Conservation (phyloP, 2,113 vertebrate species). For the Campylomormyrus tamandua region DNA sequence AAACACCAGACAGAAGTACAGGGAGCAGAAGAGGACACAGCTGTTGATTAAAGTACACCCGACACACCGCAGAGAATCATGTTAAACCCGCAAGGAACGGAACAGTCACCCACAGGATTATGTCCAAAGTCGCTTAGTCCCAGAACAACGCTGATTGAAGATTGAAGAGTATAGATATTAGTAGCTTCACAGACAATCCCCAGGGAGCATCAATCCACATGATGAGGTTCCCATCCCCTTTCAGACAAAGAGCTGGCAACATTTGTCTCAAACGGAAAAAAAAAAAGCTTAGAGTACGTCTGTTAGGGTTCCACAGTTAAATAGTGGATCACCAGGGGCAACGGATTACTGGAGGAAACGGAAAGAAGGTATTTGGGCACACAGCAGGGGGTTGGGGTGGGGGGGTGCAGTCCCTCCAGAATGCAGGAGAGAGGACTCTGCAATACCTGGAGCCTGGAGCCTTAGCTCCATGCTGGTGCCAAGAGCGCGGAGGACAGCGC, state of each 20-base stretch:
- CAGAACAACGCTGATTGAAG: constrained; percentile 22
- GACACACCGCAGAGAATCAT: constrained; percentile 16
- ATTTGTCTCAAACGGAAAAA: constrained; percentile 25
- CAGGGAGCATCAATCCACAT: constrained; percentile 5
- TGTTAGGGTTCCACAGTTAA: constrained; percentile 28
- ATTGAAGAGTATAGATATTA: constrained; percentile 25
- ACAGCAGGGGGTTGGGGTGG: constrained; percentile 30
- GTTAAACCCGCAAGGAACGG: constrained; percentile 7
- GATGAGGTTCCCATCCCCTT: not conserved
- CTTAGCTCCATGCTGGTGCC: constrained; percentile 53
- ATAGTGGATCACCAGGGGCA: not conserved
- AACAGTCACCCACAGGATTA: constrained; percentile 6
- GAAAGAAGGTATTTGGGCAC: constrained; percentile 34
- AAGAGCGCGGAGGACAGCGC: constrained; percentile 64
- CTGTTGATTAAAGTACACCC: constrained; percentile 20
- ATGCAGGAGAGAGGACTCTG: constrained; percentile 35
- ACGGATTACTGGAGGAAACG: constrained; percentile 23
- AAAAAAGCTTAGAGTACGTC: constrained; percentile 21
- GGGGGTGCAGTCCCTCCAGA: constrained; percentile 24
- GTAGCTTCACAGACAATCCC: constrained; percentile 15
- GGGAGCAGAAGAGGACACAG: not conserved
- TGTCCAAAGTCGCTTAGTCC: not conserved
- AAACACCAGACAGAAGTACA: constrained; percentile 7
- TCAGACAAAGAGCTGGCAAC: not conserved
- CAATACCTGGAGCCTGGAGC: constrained; percentile 63